A percentile compares a stretch with the other conserved stretches of the same genome.
phyloP scores from a whole-genome alignment of 2,113 vertebrate species.

The Ciconia maguari region DNA sequence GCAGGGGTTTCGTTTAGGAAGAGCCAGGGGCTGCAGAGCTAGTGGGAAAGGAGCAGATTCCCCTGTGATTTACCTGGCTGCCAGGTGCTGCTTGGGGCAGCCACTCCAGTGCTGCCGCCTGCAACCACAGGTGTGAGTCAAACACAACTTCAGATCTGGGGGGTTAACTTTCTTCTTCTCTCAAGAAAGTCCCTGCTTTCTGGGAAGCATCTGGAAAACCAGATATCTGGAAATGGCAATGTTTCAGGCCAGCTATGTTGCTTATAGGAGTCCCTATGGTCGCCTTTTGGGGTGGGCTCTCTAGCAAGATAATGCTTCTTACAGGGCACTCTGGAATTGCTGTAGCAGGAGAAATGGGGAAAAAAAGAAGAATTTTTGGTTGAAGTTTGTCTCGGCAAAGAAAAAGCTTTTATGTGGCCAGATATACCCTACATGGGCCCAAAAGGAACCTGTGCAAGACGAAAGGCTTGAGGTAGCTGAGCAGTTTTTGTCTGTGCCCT shows the following conservation, averaged over 20 bases:
- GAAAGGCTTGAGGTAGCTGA: not conserved
- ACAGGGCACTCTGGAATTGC: not conserved
- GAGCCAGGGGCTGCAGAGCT: not conserved
- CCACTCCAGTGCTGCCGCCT: not conserved
- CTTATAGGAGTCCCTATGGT: not conserved
- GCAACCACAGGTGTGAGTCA: not conserved
- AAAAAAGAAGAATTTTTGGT: not conserved
- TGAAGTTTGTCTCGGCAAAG: not conserved
- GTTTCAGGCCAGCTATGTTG: not conserved
- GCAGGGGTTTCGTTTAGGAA: not conserved
- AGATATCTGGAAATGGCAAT: not conserved
- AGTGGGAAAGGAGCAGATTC: not conserved
- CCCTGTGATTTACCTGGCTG: not conserved
- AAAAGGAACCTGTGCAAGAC: not conserved
- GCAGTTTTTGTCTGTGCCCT: not conserved
- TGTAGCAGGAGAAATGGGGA: not conserved
- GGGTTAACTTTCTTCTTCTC: not conserved
- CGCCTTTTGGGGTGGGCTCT: not conserved
- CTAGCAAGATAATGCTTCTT: not conserved
- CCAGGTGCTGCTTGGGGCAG: not conserved
- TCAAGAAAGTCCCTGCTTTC: not conserved
- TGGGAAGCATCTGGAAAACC: not conserved
- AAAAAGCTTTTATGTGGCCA: not conserved
- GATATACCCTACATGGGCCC: not conserved
- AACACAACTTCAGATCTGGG: not conserved